Conservation (phyloP, 2,888 invertebrate genomes). For the Dicranocentrus wangi region DNA sequence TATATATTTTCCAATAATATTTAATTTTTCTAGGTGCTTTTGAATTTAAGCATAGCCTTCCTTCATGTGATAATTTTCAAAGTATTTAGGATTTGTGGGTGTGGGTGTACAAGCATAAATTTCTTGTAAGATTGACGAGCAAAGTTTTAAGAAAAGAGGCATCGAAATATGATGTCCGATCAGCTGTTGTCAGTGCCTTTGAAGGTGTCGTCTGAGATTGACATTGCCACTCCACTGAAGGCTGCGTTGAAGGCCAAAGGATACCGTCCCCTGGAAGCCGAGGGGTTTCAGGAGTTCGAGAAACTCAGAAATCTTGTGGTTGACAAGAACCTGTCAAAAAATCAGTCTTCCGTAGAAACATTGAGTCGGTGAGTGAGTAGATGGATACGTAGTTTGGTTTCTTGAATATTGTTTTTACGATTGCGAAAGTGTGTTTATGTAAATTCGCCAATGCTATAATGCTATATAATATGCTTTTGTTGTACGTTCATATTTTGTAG, state of each 20-base stretch:
- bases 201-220: constrained; percentile 64
- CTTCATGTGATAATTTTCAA: too few species aligned
- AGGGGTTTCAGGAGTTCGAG: constrained; percentile 62
- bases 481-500: constrained; percentile 78
- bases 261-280: constrained; percentile 42
- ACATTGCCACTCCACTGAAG: constrained; percentile 49
- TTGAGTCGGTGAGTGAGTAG: constrained; percentile 56
- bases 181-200: constrained; percentile 60
- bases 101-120: too few species aligned
- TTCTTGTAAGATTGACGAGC: too few species aligned
- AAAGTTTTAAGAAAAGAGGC: too few species aligned
- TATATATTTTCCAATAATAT: too few species aligned
- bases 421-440: too few species aligned
- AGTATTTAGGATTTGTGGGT: too few species aligned
- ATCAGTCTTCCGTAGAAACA: constrained; percentile 61
- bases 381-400: background rate
- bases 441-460: too few species aligned
- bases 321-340: constrained; percentile 59
- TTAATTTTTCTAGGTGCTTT: too few species aligned
- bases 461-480: too few species aligned
- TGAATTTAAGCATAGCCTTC: too few species aligned
- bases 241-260: constrained; percentile 44
- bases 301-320: constrained; percentile 63
- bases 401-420: background rate
- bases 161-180: constrained; percentile 57